Evolutionary conservation across 2,113 vertebrate genomes (phyloP), one percentile per base, ranked within the genome.

Genomic region (Tetrao urogallus): DNA sequence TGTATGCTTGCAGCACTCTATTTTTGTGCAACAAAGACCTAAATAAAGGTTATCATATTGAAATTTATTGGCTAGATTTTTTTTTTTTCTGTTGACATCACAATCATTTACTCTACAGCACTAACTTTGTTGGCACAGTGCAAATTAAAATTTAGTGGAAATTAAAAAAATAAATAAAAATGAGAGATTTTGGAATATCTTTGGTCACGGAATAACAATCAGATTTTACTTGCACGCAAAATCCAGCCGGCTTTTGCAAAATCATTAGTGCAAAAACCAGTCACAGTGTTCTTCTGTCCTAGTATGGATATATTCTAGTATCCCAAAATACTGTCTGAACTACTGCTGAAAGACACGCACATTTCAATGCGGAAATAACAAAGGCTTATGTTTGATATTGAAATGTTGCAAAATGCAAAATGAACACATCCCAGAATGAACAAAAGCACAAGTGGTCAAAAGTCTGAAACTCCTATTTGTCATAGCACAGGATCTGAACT

Each of bases 391-490:
- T 74, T 79, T 4, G 3, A 34, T 89, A 22, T 28, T 84, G 54
- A 2, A 73, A n/a, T 25, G 45, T 70, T 50, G 60, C 28, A 84
- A 72, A 70, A 38, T 61, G 40, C 28, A 69, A 82, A 72, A 69
- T n/a, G 42, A 63, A 95, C 30, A 7, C 15, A 42, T 57, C 17
- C 10, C 40, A 73, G 67, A 90, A 83, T 52, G 21, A 85, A 75
- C n/a, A 13, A 85, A 84, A 82, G 72, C 24, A 38, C 6, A 63
- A 15, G 21, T 90, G 82, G 28, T 67, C 90, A 52, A 72, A 12
- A 82, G 25, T 56, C 42, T 86, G 70, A 89, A 93, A 88, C 84
- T 47, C 32, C 4, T 87, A 27, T 70, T 92, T 88, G 36, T 87
- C 52, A 65, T 73, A 84, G 63, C 36, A 58, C 71, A 75, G 81